Percentiles rank a stretch among this genome's conserved stretches.
Evolutionary conservation across 2,113 vertebrate species (phyloP).

Genomic region (Pterocles burchelli): DNA sequence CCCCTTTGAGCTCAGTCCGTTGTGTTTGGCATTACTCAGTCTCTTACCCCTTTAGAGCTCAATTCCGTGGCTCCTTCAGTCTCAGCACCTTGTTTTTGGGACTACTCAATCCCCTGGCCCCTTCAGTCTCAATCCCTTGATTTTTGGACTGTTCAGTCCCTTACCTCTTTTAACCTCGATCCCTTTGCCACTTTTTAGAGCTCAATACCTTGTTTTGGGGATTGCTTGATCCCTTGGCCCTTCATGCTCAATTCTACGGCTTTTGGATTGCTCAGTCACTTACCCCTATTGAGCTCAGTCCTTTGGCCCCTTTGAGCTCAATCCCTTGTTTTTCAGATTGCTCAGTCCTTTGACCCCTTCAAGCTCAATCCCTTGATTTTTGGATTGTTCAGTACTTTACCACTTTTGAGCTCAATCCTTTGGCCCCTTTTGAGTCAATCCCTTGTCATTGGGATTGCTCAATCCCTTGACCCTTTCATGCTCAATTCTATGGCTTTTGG

Average conservation of each 20-base stretch:
- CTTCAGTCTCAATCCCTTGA: not conserved
- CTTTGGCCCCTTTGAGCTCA: not conserved
- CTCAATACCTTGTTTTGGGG: not conserved
- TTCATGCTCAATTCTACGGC: too few relatives aligned
- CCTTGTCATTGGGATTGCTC: too few relatives aligned
- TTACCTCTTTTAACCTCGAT: too few relatives aligned
- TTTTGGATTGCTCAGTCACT: not conserved
- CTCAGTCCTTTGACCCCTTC: not conserved
- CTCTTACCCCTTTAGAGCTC: not conserved
- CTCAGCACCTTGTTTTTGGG: not conserved
- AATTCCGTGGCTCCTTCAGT: rapidly evolving
- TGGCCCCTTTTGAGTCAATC: too few relatives aligned
- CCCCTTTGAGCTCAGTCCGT: not conserved
- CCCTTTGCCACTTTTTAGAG: too few relatives aligned
- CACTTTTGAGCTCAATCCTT: too few relatives aligned
- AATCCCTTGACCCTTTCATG: too few relatives aligned
- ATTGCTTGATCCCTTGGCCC: not conserved
- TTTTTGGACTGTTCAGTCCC: too few relatives aligned
- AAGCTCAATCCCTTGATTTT: not conserved
- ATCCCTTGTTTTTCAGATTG: not conserved
- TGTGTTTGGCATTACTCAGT: not conserved
- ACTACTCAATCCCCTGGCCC: not conserved
- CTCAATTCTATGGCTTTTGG: too few relatives aligned
- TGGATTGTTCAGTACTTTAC: too few relatives aligned
- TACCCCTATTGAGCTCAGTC: not conserved